These are phyloP conservation scores for Tetragonula carbonaria DNA, from an alignment of 2,888 invertebrate genomes.

Conservation along the genomic window DNA sequence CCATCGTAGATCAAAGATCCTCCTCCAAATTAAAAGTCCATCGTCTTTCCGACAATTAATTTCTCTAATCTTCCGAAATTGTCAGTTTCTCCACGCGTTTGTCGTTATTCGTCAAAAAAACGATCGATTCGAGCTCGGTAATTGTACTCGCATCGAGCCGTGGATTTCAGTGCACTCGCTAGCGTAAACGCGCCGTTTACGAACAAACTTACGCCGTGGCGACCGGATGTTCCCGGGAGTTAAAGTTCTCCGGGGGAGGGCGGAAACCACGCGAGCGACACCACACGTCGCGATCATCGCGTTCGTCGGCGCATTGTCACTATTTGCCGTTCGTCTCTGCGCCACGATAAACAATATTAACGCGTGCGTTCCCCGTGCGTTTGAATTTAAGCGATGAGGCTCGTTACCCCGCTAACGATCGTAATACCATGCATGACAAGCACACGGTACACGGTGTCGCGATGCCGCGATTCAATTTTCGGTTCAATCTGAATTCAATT, in stretches of 20 bases:
- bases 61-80: background rate
- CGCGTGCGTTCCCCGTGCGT: background rate
- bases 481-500: constrained; percentile 3
- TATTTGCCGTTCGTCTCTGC: constrained; percentile 7
- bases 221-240: background rate
- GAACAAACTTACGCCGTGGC: background rate
- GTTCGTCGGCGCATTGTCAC: constrained; percentile 5
- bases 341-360: constrained; percentile 44
- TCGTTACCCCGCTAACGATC: constrained; percentile 18
- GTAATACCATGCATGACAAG: constrained; percentile 10
- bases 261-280: background rate
- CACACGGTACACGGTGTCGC: background rate
- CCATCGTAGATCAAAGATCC: background rate
- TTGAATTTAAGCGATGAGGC: constrained; percentile 28
- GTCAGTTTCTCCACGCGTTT: background rate
- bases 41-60: background rate
- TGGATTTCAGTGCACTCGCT: background rate
- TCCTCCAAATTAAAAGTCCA: background rate
- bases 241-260: constrained; percentile 10
- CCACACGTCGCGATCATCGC: background rate
- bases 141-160: background rate
- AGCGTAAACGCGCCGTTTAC: background rate
- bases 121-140: background rate
- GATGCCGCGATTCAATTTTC: background rate
- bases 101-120: background rate